Evolutionary conservation across 2,888 invertebrate species (phyloP), one percentile per base, ranked within the genome.

Genomic region (Plebejus melissa): DNA sequence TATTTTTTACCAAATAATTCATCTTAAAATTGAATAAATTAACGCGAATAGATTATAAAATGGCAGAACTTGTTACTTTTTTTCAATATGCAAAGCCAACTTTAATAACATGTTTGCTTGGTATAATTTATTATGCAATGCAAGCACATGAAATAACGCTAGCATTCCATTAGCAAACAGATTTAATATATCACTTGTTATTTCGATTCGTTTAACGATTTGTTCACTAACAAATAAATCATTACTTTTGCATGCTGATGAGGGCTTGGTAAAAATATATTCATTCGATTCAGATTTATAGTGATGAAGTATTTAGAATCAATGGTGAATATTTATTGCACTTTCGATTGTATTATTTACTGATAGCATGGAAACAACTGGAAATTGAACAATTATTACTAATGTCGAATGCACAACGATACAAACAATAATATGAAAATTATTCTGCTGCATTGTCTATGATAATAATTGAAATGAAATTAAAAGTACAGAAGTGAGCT

Each of bases 101-200:
- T 7, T 46, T 46, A 9, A 46, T 46, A 46, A 46, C 46, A 46
- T 9, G 11, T 46, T 11, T 46, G 46, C 46, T 58, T 58, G 58
- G 22, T 7, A 16, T 58, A 58, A 58, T n/a, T 58, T 58, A 22
- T 22, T 22, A 11, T 46, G 4, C 65, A 13, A 65, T 65, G 11
- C 65, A 65, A 65, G 13, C 65, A 13, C 11, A 36, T 65, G 13
- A 65, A 65, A 65, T 32, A 4, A 28, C 32, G 32, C 65, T 36
- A 32, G 13, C 32, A 65, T 36, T 65, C 32, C 65, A 65, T 32
- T 65, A 65, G 65, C 32, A 36, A 9, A 65, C 65, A 65, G 16
- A 65, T 65, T 65, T 65, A 65, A 65, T 65, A 65, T 65, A 65
- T 65, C 65, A 65, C 65, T 60, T 60, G 60, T 60, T 65, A 65